These are phyloP conservation scores for Aplodontia rufa DNA, from an alignment of 2,113 vertebrate genomes.

Conservation along the genomic window DNA sequence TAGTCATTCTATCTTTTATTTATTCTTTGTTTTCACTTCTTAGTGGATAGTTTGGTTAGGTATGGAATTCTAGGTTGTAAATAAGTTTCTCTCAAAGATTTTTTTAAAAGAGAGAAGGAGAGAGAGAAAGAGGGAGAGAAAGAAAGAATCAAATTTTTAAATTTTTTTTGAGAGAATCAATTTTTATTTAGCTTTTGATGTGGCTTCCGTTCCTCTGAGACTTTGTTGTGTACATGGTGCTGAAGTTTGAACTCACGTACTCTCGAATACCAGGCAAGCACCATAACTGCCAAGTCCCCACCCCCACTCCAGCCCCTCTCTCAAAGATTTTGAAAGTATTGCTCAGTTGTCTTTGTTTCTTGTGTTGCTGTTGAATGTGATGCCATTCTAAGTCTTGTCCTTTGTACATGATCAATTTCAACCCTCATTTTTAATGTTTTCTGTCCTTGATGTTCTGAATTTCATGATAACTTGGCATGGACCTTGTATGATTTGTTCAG, in stretches of 20 bases:
- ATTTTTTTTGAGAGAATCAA: no score
- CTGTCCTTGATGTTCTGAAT: neutral
- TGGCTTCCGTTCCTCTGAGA: no score
- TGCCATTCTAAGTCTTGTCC: neutral
- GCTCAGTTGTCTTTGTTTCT: neutral
- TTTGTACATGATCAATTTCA: neutral
- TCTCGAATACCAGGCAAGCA: no score
- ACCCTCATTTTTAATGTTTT: neutral
- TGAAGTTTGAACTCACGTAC: no score
- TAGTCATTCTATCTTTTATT: constrained; percentile 23
- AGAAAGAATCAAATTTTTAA: no score
- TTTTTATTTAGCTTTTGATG: no score
- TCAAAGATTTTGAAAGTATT: neutral
- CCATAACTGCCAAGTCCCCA: no score
- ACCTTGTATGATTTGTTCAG: neutral
- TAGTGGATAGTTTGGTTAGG: neutral
- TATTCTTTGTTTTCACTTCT: neutral
- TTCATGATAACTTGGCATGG: neutral
- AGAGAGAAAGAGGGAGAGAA: no score
- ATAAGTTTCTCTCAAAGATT: constrained; percentile 14
- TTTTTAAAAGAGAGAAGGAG: no score
- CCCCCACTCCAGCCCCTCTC: no score
- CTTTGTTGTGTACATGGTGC: no score
- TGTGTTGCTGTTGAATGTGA: neutral
- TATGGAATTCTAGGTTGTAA: neutral